These are phyloP conservation scores for Phyllotis vaccarum DNA, from an alignment of 2,797 vertebrate species.

Conservation along the genomic window DNA sequence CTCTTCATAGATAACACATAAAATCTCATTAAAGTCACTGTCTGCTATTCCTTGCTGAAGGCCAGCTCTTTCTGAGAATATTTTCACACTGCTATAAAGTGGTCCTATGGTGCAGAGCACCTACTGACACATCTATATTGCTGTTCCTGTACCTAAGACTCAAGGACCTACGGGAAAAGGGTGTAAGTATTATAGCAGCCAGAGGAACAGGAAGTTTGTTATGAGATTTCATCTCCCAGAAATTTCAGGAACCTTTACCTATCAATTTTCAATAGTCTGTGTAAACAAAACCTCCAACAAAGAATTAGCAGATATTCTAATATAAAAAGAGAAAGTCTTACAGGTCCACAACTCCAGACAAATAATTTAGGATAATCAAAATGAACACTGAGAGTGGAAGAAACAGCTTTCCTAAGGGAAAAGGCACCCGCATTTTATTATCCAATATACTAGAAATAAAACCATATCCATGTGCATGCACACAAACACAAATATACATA, in stretches of 20 bases:
- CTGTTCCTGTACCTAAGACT: not conserved
- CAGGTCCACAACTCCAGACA: not conserved
- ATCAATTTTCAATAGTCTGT: not conserved
- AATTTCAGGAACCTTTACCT: not conserved
- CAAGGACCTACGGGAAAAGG: not conserved
- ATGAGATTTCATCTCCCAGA: not conserved
- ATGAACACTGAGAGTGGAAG: not conserved
- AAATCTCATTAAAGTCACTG: not conserved
- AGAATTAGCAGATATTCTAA: not conserved
- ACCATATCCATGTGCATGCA: no score
- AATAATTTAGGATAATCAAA: not conserved
- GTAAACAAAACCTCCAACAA: not conserved
- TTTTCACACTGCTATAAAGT: not conserved
- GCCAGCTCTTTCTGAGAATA: not conserved
- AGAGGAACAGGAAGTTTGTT: not conserved
- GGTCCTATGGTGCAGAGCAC: no score
- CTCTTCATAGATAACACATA: not conserved
- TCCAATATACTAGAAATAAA: not conserved
- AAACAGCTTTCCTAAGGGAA: not conserved
- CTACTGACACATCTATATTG: not conserved
- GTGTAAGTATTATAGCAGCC: not conserved
- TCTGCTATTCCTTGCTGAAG: not conserved
- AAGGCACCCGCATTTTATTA: not conserved
- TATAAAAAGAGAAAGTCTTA: not conserved
- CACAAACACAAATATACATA: no score